These are phyloP conservation scores for Epicauta chinensis DNA, from an alignment of 1,140 invertebrate genomes.

Conservation along the genomic window DNA sequence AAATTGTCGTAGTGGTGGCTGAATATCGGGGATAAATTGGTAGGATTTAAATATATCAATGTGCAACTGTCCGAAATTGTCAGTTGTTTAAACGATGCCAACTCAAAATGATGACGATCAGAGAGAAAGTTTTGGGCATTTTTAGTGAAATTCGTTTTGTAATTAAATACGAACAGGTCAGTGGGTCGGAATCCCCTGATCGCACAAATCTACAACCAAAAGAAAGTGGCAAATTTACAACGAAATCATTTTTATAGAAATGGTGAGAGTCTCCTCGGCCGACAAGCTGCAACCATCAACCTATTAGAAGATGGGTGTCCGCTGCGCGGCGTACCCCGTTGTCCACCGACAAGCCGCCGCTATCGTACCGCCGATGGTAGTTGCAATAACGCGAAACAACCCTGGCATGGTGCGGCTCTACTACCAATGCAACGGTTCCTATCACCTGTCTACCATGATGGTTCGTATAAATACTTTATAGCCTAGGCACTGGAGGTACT, in stretches of 20 bases:
- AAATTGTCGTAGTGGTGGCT: too few species aligned
- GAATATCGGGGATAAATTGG: too few species aligned
- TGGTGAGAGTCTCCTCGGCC: too few species aligned
- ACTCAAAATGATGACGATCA: too few species aligned
- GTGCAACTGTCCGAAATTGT: too few species aligned
- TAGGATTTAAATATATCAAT: too few species aligned
- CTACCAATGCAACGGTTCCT: constrained; percentile 77
- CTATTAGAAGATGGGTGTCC: constrained; percentile 49
- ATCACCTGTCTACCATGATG: constrained; percentile 76
- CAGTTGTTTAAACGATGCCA: too few species aligned
- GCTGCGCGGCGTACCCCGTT: constrained; percentile 51
- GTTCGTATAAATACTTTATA: constrained; percentile 33
- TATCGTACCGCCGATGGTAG: constrained; percentile 80
- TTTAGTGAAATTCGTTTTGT: too few species aligned
- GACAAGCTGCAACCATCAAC: constrained; percentile 13
- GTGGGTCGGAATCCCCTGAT: constrained; percentile 2
- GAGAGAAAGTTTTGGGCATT: too few species aligned
- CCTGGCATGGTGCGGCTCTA: constrained; percentile 76
- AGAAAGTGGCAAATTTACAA: too few species aligned
- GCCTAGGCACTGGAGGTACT: too few species aligned
- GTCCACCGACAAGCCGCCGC: constrained; percentile 51
- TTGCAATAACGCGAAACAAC: constrained; percentile 73
- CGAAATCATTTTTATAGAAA: too few species aligned
- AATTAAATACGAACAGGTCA: background rate
- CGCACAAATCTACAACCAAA: background rate